Conservation (phyloP, 2,888 invertebrate genomes). For the Diarsia mendica region DNA sequence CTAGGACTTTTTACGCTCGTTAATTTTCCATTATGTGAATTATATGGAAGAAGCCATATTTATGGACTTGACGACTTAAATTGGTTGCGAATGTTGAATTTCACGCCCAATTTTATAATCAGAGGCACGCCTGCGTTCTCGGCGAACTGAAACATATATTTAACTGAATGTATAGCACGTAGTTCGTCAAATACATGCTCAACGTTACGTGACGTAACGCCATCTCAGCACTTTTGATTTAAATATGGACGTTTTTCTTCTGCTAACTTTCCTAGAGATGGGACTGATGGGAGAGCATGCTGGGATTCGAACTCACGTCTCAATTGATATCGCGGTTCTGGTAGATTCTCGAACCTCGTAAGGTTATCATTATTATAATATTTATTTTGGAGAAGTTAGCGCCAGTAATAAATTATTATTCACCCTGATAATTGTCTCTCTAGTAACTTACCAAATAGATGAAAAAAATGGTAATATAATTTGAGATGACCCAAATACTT, state of each 20-base stretch:
- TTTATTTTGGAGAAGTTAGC: not conserved
- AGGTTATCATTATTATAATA: constrained; percentile 22
- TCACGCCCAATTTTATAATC: constrained; percentile 27
- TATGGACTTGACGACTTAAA: constrained; percentile 6
- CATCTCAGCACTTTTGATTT: constrained; percentile 21
- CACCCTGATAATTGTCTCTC: constrained; percentile 5
- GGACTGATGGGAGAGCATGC: not conserved
- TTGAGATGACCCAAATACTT: constrained; percentile 14
- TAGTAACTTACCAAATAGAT: constrained; percentile 3
- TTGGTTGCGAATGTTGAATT: constrained; percentile 19
- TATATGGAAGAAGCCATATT: constrained; percentile 28
- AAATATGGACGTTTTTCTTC: constrained; percentile 16
- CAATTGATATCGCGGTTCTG: constrained; percentile 23
- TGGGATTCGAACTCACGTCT: not conserved
- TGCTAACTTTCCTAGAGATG: constrained; percentile 12
- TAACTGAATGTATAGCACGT: not conserved
- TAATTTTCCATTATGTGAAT: constrained; percentile 57
- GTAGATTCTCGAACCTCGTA: constrained; percentile 11
- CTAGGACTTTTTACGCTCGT: constrained; percentile 50
- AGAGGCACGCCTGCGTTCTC: constrained; percentile 2
- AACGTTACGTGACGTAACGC: constrained; percentile 16
- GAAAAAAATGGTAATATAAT: constrained; percentile 5
- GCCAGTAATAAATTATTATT: constrained; percentile 24
- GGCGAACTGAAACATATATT: not conserved
- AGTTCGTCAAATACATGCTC: constrained; percentile 12